Percentiles rank a stretch among this genome's conserved stretches.
These are phyloP conservation scores for Nothocercus julius DNA, from an alignment of 2,113 vertebrate genomes.

Conservation along the genomic window DNA sequence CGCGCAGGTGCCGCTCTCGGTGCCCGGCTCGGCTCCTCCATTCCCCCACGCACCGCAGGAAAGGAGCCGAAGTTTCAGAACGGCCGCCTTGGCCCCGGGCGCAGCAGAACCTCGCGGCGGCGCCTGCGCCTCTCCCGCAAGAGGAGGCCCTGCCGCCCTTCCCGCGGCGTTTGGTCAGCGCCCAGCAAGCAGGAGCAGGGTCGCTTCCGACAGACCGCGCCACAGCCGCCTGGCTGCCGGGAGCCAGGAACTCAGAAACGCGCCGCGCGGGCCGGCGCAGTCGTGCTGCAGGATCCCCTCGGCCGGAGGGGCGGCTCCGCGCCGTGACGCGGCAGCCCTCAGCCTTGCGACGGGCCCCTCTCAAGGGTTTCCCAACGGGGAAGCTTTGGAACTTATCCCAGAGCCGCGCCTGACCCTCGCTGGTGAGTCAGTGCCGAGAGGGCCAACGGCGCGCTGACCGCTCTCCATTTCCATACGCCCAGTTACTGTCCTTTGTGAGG, in stretches of 20 bases:
- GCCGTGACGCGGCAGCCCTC: background rate
- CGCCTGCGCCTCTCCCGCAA: background rate
- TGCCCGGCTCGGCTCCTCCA: background rate
- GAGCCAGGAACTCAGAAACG: constrained; percentile 33
- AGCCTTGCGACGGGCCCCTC: background rate
- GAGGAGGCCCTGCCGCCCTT: background rate
- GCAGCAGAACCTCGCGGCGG: background rate
- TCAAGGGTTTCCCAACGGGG: background rate
- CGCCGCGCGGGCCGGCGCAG: no score
- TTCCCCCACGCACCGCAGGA: background rate
- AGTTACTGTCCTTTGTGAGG: background rate
- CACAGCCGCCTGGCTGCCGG: background rate
- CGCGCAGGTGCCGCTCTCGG: background rate
- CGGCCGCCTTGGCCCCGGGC: background rate
- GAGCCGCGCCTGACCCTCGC: background rate
- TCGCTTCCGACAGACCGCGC: constrained; percentile 39
- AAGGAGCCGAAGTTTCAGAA: background rate
- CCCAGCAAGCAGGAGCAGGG: background rate
- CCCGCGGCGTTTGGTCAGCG: background rate
- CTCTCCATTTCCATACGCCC: background rate
- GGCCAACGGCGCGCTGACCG: background rate
- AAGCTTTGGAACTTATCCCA: background rate
- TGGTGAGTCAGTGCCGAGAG: background rate
- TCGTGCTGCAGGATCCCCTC: background rate
- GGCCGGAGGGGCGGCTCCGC: no score